Evolutionary conservation across 35 echinoderm and acorn worm genomes (phyloP), one percentile per base, ranked within the genome.

Genomic region (Holothuria glaberrima): DNA sequence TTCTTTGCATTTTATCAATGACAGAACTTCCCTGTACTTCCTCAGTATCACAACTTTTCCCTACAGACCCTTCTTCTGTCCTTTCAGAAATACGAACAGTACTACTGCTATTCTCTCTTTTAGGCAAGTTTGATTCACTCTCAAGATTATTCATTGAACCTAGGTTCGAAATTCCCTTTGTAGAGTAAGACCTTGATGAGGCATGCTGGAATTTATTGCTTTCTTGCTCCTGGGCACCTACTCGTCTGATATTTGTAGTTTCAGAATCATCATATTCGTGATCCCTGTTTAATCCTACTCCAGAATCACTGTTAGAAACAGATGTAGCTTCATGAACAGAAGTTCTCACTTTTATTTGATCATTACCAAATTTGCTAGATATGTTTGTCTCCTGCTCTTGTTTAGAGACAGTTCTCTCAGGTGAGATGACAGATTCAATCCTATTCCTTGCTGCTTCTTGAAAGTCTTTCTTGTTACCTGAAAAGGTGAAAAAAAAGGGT

Each of bases 401-500:
- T 0, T 83, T 14, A 10, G 9, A 18, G 9, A 18, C 34, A 31
- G 18, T 36, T 26, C n/a, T 25, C 21, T 74, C 30, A 35, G 90
- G 90, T 30, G 44, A 48, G 12, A 69, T 86, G 45, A 86, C 69
- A 31, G 62, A 46, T 38, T 89, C 58, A 18, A 97, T 81, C 64
- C 46, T 88, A 13, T 61, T 63, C 21, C 75, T 68, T 1, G 95
- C 95, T 79, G 24, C 36, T 48, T 89, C 65, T 75, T 91, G 94
- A 48, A 97, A 97, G 18, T 91, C 59, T 4, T 90, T 87, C 16
- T 89, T 44, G 44, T 97, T 73, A 58, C 86, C 95, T 97, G 68
- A 20, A 62, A 94, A 70, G 87, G 33, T 64, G 36, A 91, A 48
- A 36, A n/a, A n/a, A n/a, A n/a, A n/a, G n/a, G n/a, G n/a, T n/a